Evolutionary conservation across 2,888 invertebrate species (phyloP), one percentile per base, ranked within the genome.

Genomic region (Melinaea marsaeus): DNA sequence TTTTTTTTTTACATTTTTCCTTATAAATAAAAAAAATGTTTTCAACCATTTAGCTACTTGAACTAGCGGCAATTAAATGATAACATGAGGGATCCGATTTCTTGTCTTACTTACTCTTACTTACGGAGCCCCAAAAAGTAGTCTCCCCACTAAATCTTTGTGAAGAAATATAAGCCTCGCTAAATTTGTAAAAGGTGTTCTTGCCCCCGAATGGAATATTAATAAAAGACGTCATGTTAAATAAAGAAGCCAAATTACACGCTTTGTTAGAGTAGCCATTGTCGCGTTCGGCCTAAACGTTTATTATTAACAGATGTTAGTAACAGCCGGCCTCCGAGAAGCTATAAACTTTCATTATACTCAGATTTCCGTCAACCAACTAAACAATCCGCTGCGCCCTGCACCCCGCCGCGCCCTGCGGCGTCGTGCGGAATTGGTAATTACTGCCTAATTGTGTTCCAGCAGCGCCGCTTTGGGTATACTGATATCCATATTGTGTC

Each of bases 371-470:
- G 62, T 64, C 48, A 64, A 56, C 57, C 35, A 51, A 51, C 32
- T 55, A 55, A 67, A 56, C 58, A 61, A 63, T 55, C 55, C 54
- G 62, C 57, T 51, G 56, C 46, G 32, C 63, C 65, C 65, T 57
- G 61, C 65, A 22, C 22, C 22, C 55, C 54, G 62, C 57, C 51
- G 56, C 46, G 32, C 63, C 65, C 65, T 55, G 61, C 65, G 54
- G 65, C 58, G 62, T 54, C 51, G 35, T 55, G 57, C 57, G 62
- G 35, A 67, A 65, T 65, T 35, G 58, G 57, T 63, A 63, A 63
- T 67, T 67, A 65, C 61, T 47, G 51, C 42, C 45, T 65, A 63
- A 67, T 66, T 66, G 67, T 62, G 54, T 56, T 59, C 63, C 61
- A 68, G 57, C 60, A 61, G 63, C 4, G 32, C 32, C 58, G 58